Evolutionary conservation across 2,888 invertebrate genomes (phyloP), one percentile per base, ranked within the genome.

Genomic region (Hydropsyche betteni): DNA sequence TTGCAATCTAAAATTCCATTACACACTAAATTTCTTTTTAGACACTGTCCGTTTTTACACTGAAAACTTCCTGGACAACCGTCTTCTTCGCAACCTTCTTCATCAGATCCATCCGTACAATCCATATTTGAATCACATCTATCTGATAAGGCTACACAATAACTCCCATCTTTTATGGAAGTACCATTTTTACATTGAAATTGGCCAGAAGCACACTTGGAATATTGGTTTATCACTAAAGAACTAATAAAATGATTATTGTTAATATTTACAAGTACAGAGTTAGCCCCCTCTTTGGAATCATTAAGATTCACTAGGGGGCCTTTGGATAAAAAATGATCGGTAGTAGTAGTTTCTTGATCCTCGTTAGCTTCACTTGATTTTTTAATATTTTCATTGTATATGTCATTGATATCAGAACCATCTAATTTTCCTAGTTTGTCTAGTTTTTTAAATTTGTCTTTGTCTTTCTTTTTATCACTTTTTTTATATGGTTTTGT

Each of bases 31-130:
- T 89, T 86, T 70, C 90, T 83, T 80, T 87, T 89, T 44, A 91
- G 84, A 79, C 91, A 91, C 79, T 89, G 88, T 0, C 89, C 89
- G 80, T 85, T 89, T 5, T 84, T 82, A 79, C 90, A 91, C 85
- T 87, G 81, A 84, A 90, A 90, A 79, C 90, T 90, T 69, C 88
- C 88, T 2, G 87, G 88, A 80, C 91, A 91, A n/a, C 86, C 86
- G 68, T 87, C 84, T 80, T 86, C 84, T 68, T 85, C 82, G 81
- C 91, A 91, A 14, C 88, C 86, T 8, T 84, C 78, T 82, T 91
- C 91, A 81, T 91, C 91, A 0, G 90, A 90, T 36, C 88, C 89
- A 81, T 91, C 91, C 0, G 87, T 88, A 80, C 91, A 91, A 80
- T 91, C 90, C 38, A 86, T 85, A 70, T 89, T 86, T 0, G 90